Conservation (phyloP, 2,113 vertebrate species). For the Xiphophorus hellerii region DNA sequence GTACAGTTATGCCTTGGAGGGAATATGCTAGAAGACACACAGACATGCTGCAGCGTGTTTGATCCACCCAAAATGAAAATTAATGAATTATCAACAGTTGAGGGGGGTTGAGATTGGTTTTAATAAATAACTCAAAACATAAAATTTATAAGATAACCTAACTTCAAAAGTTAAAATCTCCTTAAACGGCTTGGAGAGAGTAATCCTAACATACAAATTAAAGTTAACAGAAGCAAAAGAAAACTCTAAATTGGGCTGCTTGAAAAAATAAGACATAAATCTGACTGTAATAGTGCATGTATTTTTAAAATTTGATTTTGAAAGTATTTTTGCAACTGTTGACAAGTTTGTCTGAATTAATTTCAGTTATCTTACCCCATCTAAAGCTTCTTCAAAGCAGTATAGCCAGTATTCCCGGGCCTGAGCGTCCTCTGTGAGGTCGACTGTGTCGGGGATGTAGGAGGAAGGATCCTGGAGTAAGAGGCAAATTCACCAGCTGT, state of each 20-base stretch:
- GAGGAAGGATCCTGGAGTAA: constrained; percentile 92
- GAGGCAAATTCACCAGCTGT: constrained; percentile 90
- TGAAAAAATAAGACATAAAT: neutral
- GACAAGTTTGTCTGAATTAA: neutral
- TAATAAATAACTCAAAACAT: neutral
- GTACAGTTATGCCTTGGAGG: too few relatives aligned
- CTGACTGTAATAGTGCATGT: too few relatives aligned
- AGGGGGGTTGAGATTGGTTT: neutral
- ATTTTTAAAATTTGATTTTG: neutral
- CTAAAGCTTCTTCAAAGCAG: constrained; percentile 96
- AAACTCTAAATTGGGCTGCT: neutral
- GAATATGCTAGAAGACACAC: neutral
- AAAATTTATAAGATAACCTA: neutral
- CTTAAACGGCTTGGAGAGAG: neutral
- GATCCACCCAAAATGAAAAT: neutral
- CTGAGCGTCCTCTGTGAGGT: constrained; percentile 90
- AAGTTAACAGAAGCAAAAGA: neutral
- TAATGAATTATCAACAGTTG: neutral
- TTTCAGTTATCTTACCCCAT: constrained; percentile 83
- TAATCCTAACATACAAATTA: neutral
- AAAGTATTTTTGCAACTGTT: neutral
- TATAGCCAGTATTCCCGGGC: constrained; percentile 97
- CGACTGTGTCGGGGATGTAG: constrained; percentile 95
- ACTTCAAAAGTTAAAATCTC: neutral
- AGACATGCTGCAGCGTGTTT: neutral